Percentiles rank a stretch among this genome's conserved stretches.
These are phyloP conservation scores for Patella vulgata DNA, from an alignment of 1,140 invertebrate species.

Conservation along the genomic window DNA sequence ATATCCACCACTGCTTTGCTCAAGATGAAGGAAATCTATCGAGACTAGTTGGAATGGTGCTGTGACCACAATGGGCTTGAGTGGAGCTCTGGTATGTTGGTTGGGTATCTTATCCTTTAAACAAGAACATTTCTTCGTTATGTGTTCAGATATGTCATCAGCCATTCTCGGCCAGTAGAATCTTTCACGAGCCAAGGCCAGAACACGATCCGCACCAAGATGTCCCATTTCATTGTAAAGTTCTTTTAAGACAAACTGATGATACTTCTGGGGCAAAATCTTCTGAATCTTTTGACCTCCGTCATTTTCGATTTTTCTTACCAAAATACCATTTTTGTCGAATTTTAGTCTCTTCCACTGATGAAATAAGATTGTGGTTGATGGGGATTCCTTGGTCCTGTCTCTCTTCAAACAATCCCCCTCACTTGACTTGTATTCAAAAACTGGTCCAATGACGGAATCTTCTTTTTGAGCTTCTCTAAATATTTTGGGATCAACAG, in stretches of 20 bases:
- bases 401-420: too few relatives aligned
- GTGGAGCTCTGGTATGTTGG: too few relatives aligned
- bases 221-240: conserved; percentile 22
- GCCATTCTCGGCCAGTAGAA: conserved; percentile 23
- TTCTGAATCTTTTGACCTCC: conserved; percentile 8
- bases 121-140: conserved; percentile 14
- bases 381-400: too few relatives aligned
- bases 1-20: conserved; percentile 23
- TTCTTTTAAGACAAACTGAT: conserved; percentile 5
- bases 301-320: background rate
- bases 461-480: conserved; percentile 11
- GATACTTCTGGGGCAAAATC: conserved; percentile 7
- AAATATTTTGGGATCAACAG: too few relatives aligned
- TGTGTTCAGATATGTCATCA: conserved; percentile 9
- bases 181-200: conserved; percentile 11
- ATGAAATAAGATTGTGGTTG: background rate
- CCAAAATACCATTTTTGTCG: conserved; percentile 7
- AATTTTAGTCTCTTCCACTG: conserved; percentile 6
- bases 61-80: too few relatives aligned
- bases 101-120: too few relatives aligned
- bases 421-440: background rate
- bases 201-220: conserved; percentile 7
- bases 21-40: too few relatives aligned
- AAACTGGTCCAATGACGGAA: conserved; percentile 3
- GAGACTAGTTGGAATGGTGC: too few relatives aligned